These are phyloP conservation scores for Rhinolophus sinicus DNA, from an alignment of 2,113 vertebrate genomes.

Conservation along the genomic window DNA sequence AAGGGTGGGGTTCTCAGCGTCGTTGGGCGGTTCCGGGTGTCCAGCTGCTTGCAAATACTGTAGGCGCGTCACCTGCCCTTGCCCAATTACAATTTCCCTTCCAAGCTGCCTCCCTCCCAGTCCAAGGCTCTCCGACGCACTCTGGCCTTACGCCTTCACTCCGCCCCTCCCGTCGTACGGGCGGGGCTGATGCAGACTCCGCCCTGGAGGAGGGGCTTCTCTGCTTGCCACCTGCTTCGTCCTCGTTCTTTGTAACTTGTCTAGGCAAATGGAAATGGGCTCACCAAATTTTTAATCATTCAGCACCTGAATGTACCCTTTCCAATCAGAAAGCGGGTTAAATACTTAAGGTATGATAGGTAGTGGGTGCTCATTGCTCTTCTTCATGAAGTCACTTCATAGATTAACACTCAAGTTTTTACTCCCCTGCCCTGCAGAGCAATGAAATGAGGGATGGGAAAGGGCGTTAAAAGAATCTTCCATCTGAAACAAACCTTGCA, in stretches of 20 bases:
- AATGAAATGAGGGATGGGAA: background rate
- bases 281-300: background rate
- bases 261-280: background rate
- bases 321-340: background rate
- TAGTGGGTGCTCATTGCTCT: background rate
- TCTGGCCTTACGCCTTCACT: background rate
- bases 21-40: accelerated
- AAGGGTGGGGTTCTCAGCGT: background rate
- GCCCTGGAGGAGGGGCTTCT: background rate
- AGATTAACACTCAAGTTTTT: background rate
- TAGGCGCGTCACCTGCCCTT: accelerated
- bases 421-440: background rate
- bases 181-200: too few species aligned
- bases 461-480: background rate
- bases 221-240: too few species aligned
- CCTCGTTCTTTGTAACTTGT: accelerated
- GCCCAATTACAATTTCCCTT: accelerated
- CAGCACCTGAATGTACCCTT: background rate
- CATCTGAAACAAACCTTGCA: background rate
- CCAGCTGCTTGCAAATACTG: accelerated
- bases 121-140: background rate
- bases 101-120: too few species aligned
- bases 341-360: background rate
- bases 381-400: background rate
- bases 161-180: background rate